Evolutionary conservation across 2,113 vertebrate genomes (phyloP).

Genomic region (Campylomormyrus numenius): DNA sequence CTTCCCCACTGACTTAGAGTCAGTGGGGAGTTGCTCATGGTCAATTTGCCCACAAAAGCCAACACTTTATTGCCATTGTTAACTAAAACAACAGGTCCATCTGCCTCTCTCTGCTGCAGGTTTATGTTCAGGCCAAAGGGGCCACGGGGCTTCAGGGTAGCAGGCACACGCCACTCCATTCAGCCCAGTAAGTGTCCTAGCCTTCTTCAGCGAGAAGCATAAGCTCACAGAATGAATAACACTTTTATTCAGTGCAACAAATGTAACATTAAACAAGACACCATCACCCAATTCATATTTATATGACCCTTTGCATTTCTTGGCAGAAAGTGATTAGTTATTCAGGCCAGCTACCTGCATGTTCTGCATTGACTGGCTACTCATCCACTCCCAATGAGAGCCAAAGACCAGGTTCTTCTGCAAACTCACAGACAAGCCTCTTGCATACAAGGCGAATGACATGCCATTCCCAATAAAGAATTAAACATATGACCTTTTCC

Average conservation of each 20-base stretch:
- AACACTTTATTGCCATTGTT: slow-evolving; percentile 59
- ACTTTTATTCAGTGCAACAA: not conserved
- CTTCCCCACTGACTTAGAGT: not conserved
- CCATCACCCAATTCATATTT: not conserved
- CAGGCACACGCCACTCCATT: too few species aligned
- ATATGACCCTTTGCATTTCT: not conserved
- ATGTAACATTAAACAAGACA: not conserved
- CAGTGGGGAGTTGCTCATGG: slow-evolving; percentile 24
- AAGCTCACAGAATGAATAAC: not conserved
- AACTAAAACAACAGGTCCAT: slow-evolving; percentile 56
- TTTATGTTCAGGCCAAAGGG: slow-evolving; percentile 38
- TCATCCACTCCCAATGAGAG: not conserved
- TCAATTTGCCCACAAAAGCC: slow-evolving; percentile 56
- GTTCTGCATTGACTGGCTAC: not conserved
- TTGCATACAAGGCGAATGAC: not conserved
- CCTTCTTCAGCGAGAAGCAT: not conserved
- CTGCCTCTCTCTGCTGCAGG: slow-evolving; percentile 37
- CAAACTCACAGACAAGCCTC: not conserved
- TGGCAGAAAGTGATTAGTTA: not conserved
- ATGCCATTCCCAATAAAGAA: not conserved
- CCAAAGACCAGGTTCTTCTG: not conserved
- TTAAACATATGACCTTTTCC: not conserved
- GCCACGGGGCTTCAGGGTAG: not conserved
- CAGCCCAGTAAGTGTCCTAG: not conserved
- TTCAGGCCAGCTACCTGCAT: not conserved